Conservation (phyloP, 2,113 vertebrate genomes). For the Larimichthys polyactis region DNA sequence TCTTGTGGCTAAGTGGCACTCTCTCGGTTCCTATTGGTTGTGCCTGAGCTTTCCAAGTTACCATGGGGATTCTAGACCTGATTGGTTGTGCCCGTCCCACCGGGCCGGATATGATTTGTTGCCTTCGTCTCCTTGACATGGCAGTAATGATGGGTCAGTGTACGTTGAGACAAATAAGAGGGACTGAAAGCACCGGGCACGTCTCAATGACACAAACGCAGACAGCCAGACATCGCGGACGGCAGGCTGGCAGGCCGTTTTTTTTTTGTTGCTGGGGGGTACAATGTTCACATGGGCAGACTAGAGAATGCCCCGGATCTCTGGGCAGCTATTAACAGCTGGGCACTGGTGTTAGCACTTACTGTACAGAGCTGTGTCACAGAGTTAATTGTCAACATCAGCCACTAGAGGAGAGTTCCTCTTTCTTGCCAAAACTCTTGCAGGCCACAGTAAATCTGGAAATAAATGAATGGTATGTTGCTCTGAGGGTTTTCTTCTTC, state of each 20-base stretch:
- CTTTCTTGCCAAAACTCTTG: not conserved
- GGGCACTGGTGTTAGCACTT: constrained; percentile 44
- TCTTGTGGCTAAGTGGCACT: constrained; percentile 65
- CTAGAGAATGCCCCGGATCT: constrained; percentile 50
- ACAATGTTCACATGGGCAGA: constrained; percentile 47
- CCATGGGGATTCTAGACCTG: constrained; percentile 74
- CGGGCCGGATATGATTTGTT: constrained; percentile 74
- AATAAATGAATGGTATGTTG: not conserved
- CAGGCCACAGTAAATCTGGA: constrained; percentile 5
- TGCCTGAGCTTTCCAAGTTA: constrained; percentile 71
- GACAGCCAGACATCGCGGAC: constrained; percentile 62
- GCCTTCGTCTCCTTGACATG: constrained; percentile 80
- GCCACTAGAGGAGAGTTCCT: constrained; percentile 30
- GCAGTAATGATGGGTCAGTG: constrained; percentile 78
- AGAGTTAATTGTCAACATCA: constrained; percentile 46
- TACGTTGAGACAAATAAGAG: constrained; percentile 73
- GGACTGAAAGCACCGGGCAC: constrained; percentile 67
- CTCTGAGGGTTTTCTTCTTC: not conserved
- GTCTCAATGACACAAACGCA: constrained; percentile 80
- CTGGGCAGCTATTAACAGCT: constrained; percentile 58
- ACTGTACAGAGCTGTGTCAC: constrained; percentile 47
- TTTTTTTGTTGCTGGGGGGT: constrained; percentile 58
- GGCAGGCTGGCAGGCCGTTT: constrained; percentile 37
- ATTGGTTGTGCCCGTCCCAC: constrained; percentile 66
- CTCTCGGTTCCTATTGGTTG: constrained; percentile 67